Base-by-base conservation (phyloP, 1,140 invertebrate genomes). In the Drosophila ficusphila region DNA sequence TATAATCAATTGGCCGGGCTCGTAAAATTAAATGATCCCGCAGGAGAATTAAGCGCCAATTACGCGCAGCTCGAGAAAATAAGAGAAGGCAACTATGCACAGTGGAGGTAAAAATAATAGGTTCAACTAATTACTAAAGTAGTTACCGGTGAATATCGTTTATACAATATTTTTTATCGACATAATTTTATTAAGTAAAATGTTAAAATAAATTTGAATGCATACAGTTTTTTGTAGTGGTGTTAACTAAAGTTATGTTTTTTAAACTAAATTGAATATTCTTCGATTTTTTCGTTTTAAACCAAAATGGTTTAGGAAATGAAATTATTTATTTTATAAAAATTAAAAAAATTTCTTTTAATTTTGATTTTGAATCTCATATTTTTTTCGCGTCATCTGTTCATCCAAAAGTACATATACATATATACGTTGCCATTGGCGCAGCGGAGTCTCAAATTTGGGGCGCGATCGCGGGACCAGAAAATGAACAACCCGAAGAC, bases 31-130 rank as follows among this genome's bases (percentile, higher is more conserved):
- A 90, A 90, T 83, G 89, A 90, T 90, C 89, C 86, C 89, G 78
- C 89, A 89, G 89, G 83, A 90, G 86, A 90, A 90, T 90, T 90
- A 90, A 90, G 89, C 85, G 78, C 89, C 89, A 90, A 90, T 90
- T 90, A 90, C 81, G 83, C 61, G 62, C 53, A 75, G 61, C 47
- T 46, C 47, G 47, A 44, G 21, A 75, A 54, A 57, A 72, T 42
- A 64, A 71, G 53, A 71, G 67, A 60, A 38, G 36, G 14, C 44
- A 31, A 49, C 29, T 34, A 56, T n/a, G 31, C 3, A 60, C 49
- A 23, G 12, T 33, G 14, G 21, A 4, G 65, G 38, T 16, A 12
- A 9, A 25, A 9, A 36, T 9, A 34, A 25, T 34, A 54, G 14
- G 6, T 33, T 4, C 6, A 11, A 0, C 12, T 18, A 38, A 23